Base-by-base conservation (phyloP, 2,113 vertebrate genomes). In the Leptobrachium leishanense region DNA sequence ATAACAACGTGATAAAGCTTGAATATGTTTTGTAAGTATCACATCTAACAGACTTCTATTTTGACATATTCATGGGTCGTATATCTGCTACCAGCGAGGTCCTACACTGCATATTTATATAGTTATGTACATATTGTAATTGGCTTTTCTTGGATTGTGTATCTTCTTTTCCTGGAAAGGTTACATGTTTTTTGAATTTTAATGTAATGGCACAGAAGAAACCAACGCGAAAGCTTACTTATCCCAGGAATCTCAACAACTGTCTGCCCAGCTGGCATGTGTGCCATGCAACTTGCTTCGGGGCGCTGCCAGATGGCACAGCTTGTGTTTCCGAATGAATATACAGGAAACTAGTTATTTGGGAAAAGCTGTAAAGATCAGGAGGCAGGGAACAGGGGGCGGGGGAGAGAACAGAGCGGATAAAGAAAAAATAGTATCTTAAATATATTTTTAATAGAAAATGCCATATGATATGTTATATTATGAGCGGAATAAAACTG, bases 121-220 rank as follows among this genome's bases (percentile, higher is more conserved):
- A 77, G 53, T n/a, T 77, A 77, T 68, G 59, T 63, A 69, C 20
- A 77, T 68, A 77, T 6, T 7, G 40, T 68, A 59, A 59, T 77
- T 77, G 53, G 53, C 50, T 68, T 55, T 43, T 68, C 9, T 44
- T 5, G 53, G 65, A 69, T 68, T 77, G 31, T 57, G 13, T 41
- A 42, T 68, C 2, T 13, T 41, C 11, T n/a, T 46, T 76, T 31
- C 20, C 20, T 76, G 74, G 74, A 76, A 59, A 68, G 75, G 50
- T 76, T 76, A 76, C 75, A 76, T 50, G 46, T 68, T 76, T 76
- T 50, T 76, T 76, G 75, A 68, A 77, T 77, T 68, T 77, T 77
- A 68, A 77, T 68, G 75, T 77, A 77, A 68, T 57, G 65, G 65
- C 68, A 57, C 68, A 57, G 54, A 68, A 77, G 53, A 69, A 66